A percentile compares a stretch with the other conserved stretches of the same genome.
Conservation (phyloP, 2,797 vertebrate genomes). For the Iguana delicatissima region DNA sequence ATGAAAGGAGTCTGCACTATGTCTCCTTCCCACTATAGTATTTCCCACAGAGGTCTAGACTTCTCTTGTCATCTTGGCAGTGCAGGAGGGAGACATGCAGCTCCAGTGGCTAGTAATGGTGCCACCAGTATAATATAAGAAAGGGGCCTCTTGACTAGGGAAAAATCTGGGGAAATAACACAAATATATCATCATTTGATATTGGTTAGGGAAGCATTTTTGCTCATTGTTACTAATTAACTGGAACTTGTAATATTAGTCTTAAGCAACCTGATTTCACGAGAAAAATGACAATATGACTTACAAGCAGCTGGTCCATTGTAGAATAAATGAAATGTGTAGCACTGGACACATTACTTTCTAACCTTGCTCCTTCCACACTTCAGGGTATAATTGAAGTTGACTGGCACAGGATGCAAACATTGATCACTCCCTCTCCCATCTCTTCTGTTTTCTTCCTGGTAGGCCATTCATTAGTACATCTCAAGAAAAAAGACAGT, state of each 20-base stretch:
- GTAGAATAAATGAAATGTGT: constrained; percentile 66
- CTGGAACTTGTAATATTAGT: constrained; percentile 25
- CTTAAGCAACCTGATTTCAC: constrained; percentile 55
- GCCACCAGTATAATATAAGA: neutral
- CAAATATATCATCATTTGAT: constrained; percentile 20
- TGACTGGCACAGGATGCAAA: constrained; percentile 70
- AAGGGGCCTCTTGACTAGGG: neutral
- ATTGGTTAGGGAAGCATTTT: constrained; percentile 29
- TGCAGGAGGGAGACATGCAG: too few species aligned
- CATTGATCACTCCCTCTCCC: constrained; percentile 69
- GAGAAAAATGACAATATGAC: constrained; percentile 41
- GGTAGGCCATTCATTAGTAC: constrained; percentile 74
- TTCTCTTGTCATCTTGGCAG: neutral
- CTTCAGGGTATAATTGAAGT: constrained; percentile 74
- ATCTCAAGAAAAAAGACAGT: constrained; percentile 60
- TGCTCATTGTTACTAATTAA: constrained; percentile 52
- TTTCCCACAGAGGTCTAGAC: neutral
- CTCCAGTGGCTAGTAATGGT: neutral
- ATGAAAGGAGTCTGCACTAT: neutral
- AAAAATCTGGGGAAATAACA: constrained; percentile 24
- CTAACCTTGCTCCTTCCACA: constrained; percentile 65
- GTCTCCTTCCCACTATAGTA: neutral
- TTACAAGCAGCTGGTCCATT: constrained; percentile 62
- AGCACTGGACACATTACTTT: constrained; percentile 66
- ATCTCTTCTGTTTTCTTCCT: constrained; percentile 67